Evolutionary conservation across 2,113 vertebrate genomes (phyloP), one percentile per base, ranked within the genome.

Genomic region (Chamaetylas fuelleborni): DNA sequence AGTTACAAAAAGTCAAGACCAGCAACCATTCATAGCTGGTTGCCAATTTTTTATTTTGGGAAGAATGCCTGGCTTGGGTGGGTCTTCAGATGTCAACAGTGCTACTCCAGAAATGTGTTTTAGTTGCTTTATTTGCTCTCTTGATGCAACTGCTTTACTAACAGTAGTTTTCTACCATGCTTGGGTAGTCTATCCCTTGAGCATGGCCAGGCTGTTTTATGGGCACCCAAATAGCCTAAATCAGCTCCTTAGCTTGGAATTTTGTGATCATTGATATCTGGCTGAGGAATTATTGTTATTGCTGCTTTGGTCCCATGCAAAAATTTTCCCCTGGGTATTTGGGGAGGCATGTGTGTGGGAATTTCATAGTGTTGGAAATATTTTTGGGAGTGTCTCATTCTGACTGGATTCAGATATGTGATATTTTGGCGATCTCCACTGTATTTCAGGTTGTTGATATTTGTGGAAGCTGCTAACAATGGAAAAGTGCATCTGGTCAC

Each of bases 11-110:
- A 96, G 96, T 90, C 92, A 94, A 80, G 94, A 81, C 81, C 79
- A 95, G 93, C 91, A 95, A 93, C 88, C 58, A 94, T 81, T 88
- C 80, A 80, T 61, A 76, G 43, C 9, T 79, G 5, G 34, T 78
- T 95, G 91, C 95, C 93, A 89, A 14, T 92, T 95, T 95, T 95
- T 93, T 92, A 90, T 95, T 95, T 93, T 92, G 85, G 82, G 73
- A 94, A 61, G 84, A 85, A 92, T 95, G 92, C 82, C 79, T 94
- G 86, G 78, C 69, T 88, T 86, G 92, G 77, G 89, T 93, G 95
- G 81, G 62, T 91, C 89, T 92, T 38, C 76, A 86, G 76, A 83
- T 92, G 76, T 87, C 72, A 88, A 60, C 56, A 81, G 71, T 92
- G 31, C 82, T 86, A 53, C 38, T 34, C 67, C 43, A 81, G 79